Evolutionary conservation across 2,888 invertebrate genomes (phyloP).

Genomic region (Strigamia crassipes): DNA sequence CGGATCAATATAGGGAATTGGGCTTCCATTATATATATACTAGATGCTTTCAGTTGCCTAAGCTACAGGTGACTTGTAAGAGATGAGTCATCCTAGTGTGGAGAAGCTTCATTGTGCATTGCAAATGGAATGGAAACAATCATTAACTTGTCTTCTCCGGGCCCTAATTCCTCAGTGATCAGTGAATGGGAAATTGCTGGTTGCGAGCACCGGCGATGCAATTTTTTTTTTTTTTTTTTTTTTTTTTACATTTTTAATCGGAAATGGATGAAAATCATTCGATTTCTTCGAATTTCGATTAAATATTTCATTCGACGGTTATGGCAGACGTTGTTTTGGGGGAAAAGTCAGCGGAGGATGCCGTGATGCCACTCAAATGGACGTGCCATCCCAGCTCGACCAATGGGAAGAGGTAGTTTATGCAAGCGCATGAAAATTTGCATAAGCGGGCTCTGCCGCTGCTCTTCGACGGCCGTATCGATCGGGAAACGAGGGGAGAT

Average conservation of each 20-base stretch:
- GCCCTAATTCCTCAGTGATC: background rate
- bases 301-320: too few species aligned
- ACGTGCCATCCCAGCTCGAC: background rate
- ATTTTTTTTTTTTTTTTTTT: too few species aligned
- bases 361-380: background rate
- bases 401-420: background rate
- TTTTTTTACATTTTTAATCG: too few species aligned
- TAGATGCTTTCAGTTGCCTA: background rate
- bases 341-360: background rate
- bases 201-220: too few species aligned
- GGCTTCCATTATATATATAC: background rate
- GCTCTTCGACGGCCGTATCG: background rate
- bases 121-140: slow-evolving; percentile 17
- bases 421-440: slow-evolving; percentile 29
- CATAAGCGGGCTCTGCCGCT: background rate
- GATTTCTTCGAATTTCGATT: too few species aligned
- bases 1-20: background rate
- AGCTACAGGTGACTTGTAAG: slow-evolving; percentile 33
- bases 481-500: slow-evolving; percentile 8
- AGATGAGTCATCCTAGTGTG: background rate
- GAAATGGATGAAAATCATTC: too few species aligned
- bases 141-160: background rate
- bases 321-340: background rate
- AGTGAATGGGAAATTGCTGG: background rate
- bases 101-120: slow-evolving; percentile 7